These are phyloP conservation scores for Eumaeus atala DNA, from an alignment of 1,140 invertebrate genomes.

Conservation along the genomic window DNA sequence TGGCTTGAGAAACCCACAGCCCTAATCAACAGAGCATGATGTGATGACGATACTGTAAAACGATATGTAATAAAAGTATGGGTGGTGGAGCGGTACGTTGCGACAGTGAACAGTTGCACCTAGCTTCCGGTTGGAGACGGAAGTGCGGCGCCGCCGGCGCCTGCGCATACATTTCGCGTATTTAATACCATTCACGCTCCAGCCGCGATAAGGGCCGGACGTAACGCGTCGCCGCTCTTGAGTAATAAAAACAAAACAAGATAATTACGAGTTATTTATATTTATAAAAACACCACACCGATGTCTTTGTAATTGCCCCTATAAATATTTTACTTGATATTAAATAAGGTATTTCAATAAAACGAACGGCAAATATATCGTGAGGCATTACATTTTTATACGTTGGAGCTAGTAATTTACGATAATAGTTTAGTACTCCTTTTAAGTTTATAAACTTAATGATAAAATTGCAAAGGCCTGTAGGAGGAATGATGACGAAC, in stretches of 20 bases:
- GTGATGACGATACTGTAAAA: slow-evolving; percentile 6
- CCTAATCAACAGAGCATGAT: not conserved
- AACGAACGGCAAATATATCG: not conserved
- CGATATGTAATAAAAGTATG: slow-evolving; percentile 1
- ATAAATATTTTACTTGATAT: slow-evolving; percentile 22
- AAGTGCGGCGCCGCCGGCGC: slow-evolving; percentile 53
- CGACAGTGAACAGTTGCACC: too few species aligned
- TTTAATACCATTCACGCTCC: slow-evolving; percentile 36
- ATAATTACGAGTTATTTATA: slow-evolving; percentile 25
- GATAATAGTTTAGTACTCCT: too few species aligned
- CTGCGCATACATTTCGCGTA: slow-evolving; percentile 28
- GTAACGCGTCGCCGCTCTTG: slow-evolving; percentile 42
- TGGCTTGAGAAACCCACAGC: not conserved
- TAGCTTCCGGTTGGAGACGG: slow-evolving; percentile 50
- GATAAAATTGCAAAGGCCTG: too few species aligned
- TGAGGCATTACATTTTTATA: not conserved
- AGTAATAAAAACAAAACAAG: slow-evolving; percentile 26
- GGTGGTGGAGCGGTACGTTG: slow-evolving; percentile 1
- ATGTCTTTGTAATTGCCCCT: slow-evolving; percentile 20
- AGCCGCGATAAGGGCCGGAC: slow-evolving; percentile 40
- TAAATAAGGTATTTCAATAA: slow-evolving; percentile 10
- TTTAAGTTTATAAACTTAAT: too few species aligned
- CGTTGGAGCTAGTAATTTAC: too few species aligned
- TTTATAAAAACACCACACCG: slow-evolving; percentile 25
- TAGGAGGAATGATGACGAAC: too few species aligned